A percentile compares a stretch with the other conserved stretches of the same genome.
Evolutionary conservation across 1,140 invertebrate species (phyloP).

Genomic region (Nixonia krombeini): DNA sequence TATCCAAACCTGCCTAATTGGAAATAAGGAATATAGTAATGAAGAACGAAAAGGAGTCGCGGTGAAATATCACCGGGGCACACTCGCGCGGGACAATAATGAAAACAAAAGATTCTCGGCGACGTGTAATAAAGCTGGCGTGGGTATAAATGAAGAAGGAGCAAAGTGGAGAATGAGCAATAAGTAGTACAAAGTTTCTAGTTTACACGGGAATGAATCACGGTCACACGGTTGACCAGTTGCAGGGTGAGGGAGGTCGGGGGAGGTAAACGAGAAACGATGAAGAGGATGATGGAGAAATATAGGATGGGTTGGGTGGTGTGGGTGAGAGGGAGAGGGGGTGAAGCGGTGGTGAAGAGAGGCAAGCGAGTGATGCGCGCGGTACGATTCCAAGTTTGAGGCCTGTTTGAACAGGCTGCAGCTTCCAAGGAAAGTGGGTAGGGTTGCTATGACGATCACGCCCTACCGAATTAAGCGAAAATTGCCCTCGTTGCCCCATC

Average conservation of each 20-base stretch:
- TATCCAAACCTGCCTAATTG: no score
- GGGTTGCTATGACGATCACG: slow-evolving; percentile 72
- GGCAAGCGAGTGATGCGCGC: no score
- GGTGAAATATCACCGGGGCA: no score
- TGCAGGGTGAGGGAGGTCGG: neutral
- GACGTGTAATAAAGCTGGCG: no score
- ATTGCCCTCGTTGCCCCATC: slow-evolving; percentile 64
- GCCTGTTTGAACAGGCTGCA: slow-evolving; percentile 68
- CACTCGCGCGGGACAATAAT: no score
- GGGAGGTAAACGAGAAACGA: slow-evolving; percentile 29
- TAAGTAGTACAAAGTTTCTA: no score
- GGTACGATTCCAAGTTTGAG: slow-evolving; percentile 54
- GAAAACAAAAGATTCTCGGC: no score
- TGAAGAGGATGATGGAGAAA: slow-evolving; percentile 31
- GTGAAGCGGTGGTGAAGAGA: slow-evolving; percentile 31
- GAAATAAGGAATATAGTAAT: no score
- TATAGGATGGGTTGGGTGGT: slow-evolving; percentile 26
- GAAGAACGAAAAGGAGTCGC: no score
- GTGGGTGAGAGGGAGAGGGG: slow-evolving; percentile 31
- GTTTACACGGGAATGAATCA: slow-evolving; percentile 11
- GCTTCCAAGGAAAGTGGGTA: slow-evolving; percentile 58
- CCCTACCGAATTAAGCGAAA: slow-evolving; percentile 71
- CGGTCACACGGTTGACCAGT: slow-evolving; percentile 10
- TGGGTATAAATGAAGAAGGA: no score
- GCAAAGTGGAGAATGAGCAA: no score